Percentiles rank a stretch among this genome's conserved stretches.
These are phyloP conservation scores for Platyrinchus mystaceus DNA, from an alignment of 2,797 vertebrate species.

Conservation along the genomic window DNA sequence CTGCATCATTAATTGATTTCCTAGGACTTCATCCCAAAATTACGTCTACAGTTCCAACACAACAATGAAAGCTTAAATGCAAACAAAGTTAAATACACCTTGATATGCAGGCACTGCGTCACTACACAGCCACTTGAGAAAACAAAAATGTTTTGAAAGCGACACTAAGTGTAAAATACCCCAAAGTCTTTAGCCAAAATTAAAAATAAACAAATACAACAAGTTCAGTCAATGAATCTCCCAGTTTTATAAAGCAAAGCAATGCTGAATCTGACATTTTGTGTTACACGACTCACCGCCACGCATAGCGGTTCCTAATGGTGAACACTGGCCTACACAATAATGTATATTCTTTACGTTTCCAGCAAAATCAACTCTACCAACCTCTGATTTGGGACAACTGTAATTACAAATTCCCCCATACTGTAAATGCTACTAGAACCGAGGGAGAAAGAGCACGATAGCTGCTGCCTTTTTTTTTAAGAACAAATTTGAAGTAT, in stretches of 20 bases:
- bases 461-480: conserved; percentile 53
- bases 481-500: conserved; percentile 78
- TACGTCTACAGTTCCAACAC: neutral
- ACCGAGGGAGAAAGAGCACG: conserved; percentile 42
- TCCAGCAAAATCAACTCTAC: conserved; percentile 41
- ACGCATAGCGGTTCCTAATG: neutral
- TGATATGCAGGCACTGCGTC: neutral
- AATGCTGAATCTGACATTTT: neutral
- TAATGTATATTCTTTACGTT: conserved; percentile 32
- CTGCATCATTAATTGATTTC: conserved; percentile 56
- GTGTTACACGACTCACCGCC: neutral
- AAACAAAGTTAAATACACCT: conserved; percentile 44
- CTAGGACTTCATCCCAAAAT: conserved; percentile 19
- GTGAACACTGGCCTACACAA: neutral
- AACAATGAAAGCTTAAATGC: conserved; percentile 31
- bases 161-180: neutral
- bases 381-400: conserved; percentile 18
- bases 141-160: conserved; percentile 26
- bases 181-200: neutral
- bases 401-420: conserved; percentile 39
- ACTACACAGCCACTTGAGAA: neutral
- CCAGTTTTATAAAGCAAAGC: neutral
- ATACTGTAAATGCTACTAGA: conserved; percentile 27
- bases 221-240: neutral
- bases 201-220: neutral